Evolutionary conservation across 2,797 vertebrate species (phyloP).

Genomic region (Picus viridis): DNA sequence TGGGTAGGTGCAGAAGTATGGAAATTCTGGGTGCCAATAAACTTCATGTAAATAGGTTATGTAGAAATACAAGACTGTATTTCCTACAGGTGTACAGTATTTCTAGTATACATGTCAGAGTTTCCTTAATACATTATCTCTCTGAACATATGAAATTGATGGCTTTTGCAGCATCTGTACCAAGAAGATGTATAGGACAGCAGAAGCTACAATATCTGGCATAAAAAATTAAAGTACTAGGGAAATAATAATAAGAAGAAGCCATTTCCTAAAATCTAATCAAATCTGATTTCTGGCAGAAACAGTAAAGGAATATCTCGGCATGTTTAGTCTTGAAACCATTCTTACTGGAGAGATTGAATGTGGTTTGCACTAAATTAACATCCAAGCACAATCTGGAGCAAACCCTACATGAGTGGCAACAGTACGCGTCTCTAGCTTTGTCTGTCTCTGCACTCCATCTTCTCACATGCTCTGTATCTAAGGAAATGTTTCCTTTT

Average conservation of each 20-base stretch:
- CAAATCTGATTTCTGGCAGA: not conserved
- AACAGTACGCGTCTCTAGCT: not conserved
- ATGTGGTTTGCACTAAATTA: not conserved
- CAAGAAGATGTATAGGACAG: not conserved
- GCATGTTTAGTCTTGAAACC: not conserved
- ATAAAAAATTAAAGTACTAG: not conserved
- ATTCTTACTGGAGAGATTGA: not conserved
- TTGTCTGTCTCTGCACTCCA: not conserved
- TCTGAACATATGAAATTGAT: conserved; percentile 29
- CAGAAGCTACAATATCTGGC: not conserved
- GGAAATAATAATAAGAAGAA: not conserved
- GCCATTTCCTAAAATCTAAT: not conserved
- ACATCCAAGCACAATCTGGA: not conserved
- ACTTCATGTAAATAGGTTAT: conserved; percentile 28
- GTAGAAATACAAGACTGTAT: conserved; percentile 45
- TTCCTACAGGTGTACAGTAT: conserved; percentile 25
- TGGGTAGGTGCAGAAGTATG: conserved; percentile 46
- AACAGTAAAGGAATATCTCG: not conserved
- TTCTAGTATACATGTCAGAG: conserved; percentile 2
- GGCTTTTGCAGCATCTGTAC: not conserved
- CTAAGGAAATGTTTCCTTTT: not conserved
- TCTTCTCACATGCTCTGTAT: not conserved
- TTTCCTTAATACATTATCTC: conserved; percentile 45
- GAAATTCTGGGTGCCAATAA: conserved; percentile 55
- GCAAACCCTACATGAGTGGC: not conserved